phyloP scores from a whole-genome alignment of 1,140 invertebrate genomes.

The Ceratina australensis region DNA sequence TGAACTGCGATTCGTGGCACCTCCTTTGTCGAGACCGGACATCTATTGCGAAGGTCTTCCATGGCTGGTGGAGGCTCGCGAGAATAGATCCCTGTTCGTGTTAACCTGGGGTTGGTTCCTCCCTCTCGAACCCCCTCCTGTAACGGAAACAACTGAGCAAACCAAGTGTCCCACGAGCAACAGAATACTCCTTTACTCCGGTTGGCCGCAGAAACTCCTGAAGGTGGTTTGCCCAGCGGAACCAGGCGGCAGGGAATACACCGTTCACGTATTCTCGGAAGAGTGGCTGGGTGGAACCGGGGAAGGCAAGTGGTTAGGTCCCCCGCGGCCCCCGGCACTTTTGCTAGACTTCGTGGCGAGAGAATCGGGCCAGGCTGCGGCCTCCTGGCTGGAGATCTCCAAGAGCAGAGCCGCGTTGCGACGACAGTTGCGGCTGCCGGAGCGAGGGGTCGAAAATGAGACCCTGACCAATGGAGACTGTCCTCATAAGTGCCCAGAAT shows the following conservation, averaged over 20 bases:
- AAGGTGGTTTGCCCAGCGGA: slow-evolving; percentile 87
- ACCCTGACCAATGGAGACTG: slow-evolving; percentile 82
- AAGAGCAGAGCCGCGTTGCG: slow-evolving; percentile 83
- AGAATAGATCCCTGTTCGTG: slow-evolving; percentile 87
- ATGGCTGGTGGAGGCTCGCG: slow-evolving; percentile 86
- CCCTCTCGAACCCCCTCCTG: slow-evolving; percentile 67
- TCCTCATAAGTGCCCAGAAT: slow-evolving; percentile 89
- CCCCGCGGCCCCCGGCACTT: slow-evolving; percentile 82
- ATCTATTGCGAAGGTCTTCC: slow-evolving; percentile 86
- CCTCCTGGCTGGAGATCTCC: slow-evolving; percentile 87
- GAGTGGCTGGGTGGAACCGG: slow-evolving; percentile 82
- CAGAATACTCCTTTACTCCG: slow-evolving; percentile 75
- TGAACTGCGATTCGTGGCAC: slow-evolving; percentile 81
- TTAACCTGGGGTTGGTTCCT: slow-evolving; percentile 86
- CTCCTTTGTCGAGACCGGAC: slow-evolving; percentile 82
- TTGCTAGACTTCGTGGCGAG: slow-evolving; percentile 87
- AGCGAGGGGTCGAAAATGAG: slow-evolving; percentile 80
- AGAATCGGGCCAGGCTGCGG: slow-evolving; percentile 84
- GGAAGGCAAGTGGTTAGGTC: slow-evolving; percentile 70
- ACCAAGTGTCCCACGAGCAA: slow-evolving; percentile 80
- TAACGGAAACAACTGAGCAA: slow-evolving; percentile 82
- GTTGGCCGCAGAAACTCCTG: slow-evolving; percentile 81
- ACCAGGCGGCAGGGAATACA: slow-evolving; percentile 83
- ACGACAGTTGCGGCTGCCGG: slow-evolving; percentile 81
- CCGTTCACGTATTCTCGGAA: slow-evolving; percentile 87